Evolutionary conservation across 2,797 vertebrate genomes (phyloP).

Genomic region (Tapirus indicus): DNA sequence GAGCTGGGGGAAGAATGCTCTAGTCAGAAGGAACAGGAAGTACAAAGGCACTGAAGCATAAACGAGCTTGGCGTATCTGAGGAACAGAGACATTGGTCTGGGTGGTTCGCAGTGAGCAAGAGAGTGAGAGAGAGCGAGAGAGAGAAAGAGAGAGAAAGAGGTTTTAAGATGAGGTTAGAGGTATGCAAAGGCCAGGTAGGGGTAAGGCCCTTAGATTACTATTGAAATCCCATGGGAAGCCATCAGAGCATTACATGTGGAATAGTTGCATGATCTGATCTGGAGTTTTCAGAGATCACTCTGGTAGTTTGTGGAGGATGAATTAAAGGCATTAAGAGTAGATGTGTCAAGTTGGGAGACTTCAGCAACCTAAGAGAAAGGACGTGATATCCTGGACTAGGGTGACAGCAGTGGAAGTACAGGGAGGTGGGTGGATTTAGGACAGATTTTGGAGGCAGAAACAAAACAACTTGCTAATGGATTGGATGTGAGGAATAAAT

Average conservation of each 20-base stretch:
- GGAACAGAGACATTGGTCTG: background rate
- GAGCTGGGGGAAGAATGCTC: background rate
- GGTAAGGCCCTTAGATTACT: background rate
- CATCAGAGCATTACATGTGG: background rate
- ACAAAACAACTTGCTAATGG: background rate
- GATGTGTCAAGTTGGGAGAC: background rate
- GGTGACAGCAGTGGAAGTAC: background rate
- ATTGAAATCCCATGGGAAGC: background rate
- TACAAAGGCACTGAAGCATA: background rate
- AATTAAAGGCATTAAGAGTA: background rate
- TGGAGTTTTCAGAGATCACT: background rate
- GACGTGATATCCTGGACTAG: background rate
- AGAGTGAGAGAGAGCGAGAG: background rate
- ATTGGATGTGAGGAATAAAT: background rate
- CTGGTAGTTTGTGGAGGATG: background rate
- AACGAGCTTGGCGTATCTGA: background rate
- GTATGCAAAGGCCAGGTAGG: background rate
- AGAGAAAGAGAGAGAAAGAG: too few relatives aligned
- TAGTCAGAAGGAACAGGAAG: background rate
- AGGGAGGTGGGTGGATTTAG: background rate
- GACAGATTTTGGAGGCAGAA: background rate
- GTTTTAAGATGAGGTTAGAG: background rate
- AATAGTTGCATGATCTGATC: background rate
- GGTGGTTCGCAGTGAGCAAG: background rate
- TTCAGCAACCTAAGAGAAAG: background rate